phyloP scores from a whole-genome alignment of 2,113 vertebrate species.

The Mandrillus leucophaeus region DNA sequence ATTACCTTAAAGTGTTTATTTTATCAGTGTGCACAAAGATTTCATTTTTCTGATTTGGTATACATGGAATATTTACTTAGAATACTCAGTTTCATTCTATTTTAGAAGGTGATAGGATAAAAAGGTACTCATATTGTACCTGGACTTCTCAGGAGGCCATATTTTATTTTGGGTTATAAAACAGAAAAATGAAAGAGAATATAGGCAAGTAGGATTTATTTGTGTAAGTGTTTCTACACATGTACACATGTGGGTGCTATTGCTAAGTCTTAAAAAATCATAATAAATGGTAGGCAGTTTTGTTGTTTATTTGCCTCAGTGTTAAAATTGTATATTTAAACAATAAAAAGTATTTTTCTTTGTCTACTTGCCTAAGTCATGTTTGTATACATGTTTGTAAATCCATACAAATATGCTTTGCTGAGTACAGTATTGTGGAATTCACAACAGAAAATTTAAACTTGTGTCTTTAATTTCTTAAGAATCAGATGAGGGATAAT shows the following conservation, averaged over 20 bases:
- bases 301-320: not conserved
- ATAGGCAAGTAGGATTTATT: not conserved
- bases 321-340: conserved; percentile 55
- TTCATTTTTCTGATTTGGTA: not conserved
- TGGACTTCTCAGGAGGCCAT: not conserved
- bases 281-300: not conserved
- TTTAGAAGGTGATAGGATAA: not conserved
- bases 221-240: not conserved
- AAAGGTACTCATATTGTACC: not conserved
- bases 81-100: not conserved
- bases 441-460: conserved; percentile 67
- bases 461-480: conserved; percentile 65
- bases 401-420: not conserved
- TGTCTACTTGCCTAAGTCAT: not conserved
- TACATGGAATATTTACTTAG: not conserved
- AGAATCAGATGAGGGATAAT: not conserved
- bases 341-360: not conserved
- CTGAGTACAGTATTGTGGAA: conserved; percentile 47
- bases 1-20: not conserved
- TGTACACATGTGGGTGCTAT: not conserved
- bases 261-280: not conserved
- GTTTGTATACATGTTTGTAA: not conserved
- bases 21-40: not conserved
- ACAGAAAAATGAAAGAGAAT: not conserved
- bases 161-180: conserved; percentile 20